phyloP scores from a whole-genome alignment of 2,888 invertebrate genomes.

The Pyrochroa serraticornis region DNA sequence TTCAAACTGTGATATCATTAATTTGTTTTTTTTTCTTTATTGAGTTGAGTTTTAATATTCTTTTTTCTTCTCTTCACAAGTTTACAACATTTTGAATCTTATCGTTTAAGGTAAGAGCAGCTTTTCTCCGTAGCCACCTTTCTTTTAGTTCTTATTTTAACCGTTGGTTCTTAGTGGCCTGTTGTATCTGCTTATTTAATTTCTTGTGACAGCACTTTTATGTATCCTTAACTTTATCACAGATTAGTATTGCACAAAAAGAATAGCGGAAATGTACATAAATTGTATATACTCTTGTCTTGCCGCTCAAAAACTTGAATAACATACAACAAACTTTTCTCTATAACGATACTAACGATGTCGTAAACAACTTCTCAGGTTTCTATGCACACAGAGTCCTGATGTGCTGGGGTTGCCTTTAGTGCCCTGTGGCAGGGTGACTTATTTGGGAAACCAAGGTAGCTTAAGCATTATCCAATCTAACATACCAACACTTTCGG shows the following conservation, averaged over 20 bases:
- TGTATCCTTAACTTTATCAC: slow-evolving; percentile 39
- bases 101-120: slow-evolving; percentile 34
- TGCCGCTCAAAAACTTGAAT: slow-evolving; percentile 19
- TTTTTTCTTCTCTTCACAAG: slow-evolving; percentile 27
- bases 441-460: slow-evolving; percentile 58
- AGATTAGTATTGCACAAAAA: slow-evolving; percentile 50
- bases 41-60: slow-evolving; percentile 27
- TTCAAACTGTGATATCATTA: slow-evolving; percentile 51
- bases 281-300: not conserved
- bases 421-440: slow-evolving; percentile 58
- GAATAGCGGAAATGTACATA: slow-evolving; percentile 19
- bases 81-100: slow-evolving; percentile 27
- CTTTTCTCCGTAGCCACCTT: slow-evolving; percentile 13
- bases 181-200: not conserved
- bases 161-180: slow-evolving; percentile 15
- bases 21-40: slow-evolving; percentile 31
- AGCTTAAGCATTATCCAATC: slow-evolving; percentile 32
- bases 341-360: slow-evolving; percentile 20
- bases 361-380: slow-evolving; percentile 51
- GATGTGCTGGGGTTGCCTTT: slow-evolving; percentile 59
- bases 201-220: slow-evolving; percentile 10
- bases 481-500: slow-evolving; percentile 6
- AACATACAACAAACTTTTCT: slow-evolving; percentile 22
- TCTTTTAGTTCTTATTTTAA: slow-evolving; percentile 13
- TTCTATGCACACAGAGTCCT: slow-evolving; percentile 60